Base-by-base conservation (phyloP, 2,888 invertebrate species). In the Lapara coniferarum region DNA sequence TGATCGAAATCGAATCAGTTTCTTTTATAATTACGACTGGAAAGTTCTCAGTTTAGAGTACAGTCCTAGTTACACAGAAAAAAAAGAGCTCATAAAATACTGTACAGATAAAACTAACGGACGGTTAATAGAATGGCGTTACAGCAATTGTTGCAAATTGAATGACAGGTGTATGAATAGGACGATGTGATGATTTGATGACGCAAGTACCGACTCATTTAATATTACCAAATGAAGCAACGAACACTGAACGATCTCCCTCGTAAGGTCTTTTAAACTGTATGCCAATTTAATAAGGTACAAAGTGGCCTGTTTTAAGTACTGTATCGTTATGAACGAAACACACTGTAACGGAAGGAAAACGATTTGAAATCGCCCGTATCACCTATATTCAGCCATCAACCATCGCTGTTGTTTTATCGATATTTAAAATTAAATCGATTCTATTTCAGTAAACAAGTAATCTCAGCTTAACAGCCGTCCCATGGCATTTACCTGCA, bases 111-210 rank as follows among this genome's bases (percentile, higher is more conserved):
- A 69, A 73, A 69, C 68, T 66, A 67, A 67, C 71, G 59, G 53
- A 67, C 13, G 66, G 59, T 68, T 69, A 25, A 71, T 69, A 71
- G 19, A 59, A 68, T 59, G 53, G 59, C 70, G 52, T 57, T 68
- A 63, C n/a, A 69, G 66, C 55, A 71, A 73, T 72, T 71, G 68
- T 69, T 71, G 68, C 63, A 69, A 68, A 68, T 74, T 80, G 79
- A 81, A 83, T 79, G 85, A 80, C 85, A 87, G 82, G 79, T 84
- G 74, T 59, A 66, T 81, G 77, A 79, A 78, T 80, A 75, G 75
- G 72, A 69, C 71, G 70, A 73, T 75, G 73, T 73, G 79, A 78
- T 75, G 77, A 78, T 69, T 74, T 70, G 75, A 66, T 87, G 87
- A 86, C 85, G 86, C 79, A 84, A 84, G 74, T 69, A 71, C 74